These are phyloP conservation scores for Keiferia lycopersicella DNA, from an alignment of 2,888 invertebrate genomes.

Conservation along the genomic window DNA sequence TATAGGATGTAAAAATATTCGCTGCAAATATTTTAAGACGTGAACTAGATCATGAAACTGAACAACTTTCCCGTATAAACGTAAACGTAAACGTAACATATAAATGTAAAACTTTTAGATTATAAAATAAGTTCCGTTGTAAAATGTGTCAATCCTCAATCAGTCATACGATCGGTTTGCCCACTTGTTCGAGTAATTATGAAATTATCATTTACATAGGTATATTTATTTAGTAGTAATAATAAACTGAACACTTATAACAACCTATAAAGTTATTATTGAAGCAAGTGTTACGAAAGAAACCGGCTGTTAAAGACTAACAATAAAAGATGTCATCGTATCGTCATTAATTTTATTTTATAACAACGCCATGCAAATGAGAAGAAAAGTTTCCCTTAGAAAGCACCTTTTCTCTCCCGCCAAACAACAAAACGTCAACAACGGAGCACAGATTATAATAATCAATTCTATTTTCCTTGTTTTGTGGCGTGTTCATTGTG, in stretches of 20 bases:
- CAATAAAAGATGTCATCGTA: background rate
- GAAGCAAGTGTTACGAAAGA: background rate
- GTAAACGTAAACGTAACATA: too few species aligned
- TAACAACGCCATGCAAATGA: constrained; percentile 15
- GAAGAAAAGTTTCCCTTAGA: constrained; percentile 17
- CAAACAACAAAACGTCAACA: background rate
- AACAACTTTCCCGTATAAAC: too few species aligned
- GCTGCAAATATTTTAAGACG: too few species aligned
- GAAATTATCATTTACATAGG: background rate
- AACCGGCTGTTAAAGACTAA: background rate
- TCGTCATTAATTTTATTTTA: constrained; percentile 12
- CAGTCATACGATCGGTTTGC: constrained; percentile 18
- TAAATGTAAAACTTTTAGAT: too few species aligned
- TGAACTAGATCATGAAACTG: too few species aligned
- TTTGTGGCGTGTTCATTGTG: too few species aligned
- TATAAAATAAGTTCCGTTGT: too few species aligned
- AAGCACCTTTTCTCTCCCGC: constrained; percentile 21
- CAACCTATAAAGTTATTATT: constrained; percentile 10
- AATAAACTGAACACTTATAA: background rate
- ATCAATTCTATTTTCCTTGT: too few species aligned
- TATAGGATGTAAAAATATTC: too few species aligned
- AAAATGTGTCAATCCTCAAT: too few species aligned
- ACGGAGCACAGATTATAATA: constrained; percentile 10
- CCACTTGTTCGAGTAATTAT: constrained; percentile 22
- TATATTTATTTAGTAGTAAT: too few species aligned